Evolutionary conservation across 2,113 vertebrate genomes (phyloP).

Genomic region (Apistogramma diplotaenia): DNA sequence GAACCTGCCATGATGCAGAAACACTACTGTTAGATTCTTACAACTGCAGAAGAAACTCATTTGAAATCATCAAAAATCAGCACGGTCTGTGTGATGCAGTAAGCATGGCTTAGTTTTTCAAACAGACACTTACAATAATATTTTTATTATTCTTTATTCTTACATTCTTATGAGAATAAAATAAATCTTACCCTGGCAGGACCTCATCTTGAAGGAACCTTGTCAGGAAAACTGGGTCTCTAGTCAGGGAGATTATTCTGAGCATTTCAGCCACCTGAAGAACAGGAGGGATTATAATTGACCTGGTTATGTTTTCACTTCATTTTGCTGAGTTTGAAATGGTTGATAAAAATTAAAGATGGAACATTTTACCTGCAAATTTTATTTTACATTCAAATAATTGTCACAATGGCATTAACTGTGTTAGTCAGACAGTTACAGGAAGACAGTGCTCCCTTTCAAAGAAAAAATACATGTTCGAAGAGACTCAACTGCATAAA

Average conservation of each 20-base stretch:
- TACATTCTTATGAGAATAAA: not conserved
- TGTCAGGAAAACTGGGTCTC: constrained; percentile 85
- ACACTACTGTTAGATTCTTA: not conserved
- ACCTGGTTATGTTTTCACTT: not conserved
- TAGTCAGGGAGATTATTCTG: constrained; percentile 85
- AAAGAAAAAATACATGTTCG: not conserved
- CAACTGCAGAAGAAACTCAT: not conserved
- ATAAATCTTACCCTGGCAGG: constrained; percentile 76
- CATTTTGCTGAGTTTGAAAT: not conserved
- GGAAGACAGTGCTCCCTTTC: not conserved
- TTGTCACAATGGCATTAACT: not conserved
- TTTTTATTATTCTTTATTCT: too few relatives aligned
- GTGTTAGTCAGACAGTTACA: not conserved
- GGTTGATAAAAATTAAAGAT: not conserved
- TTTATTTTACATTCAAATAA: not conserved
- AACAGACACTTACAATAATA: too few relatives aligned
- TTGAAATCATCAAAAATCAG: not conserved
- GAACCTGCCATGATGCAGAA: constrained; percentile 75
- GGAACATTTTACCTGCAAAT: not conserved
- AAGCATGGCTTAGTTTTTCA: not conserved
- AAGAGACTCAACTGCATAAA: not conserved
- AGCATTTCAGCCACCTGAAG: constrained; percentile 86
- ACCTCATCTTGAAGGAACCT: constrained; percentile 87
- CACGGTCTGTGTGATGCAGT: not conserved
- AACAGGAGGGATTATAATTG: not conserved